These are phyloP conservation scores for Diprion similis DNA, from an alignment of 1,140 invertebrate genomes.

Conservation along the genomic window DNA sequence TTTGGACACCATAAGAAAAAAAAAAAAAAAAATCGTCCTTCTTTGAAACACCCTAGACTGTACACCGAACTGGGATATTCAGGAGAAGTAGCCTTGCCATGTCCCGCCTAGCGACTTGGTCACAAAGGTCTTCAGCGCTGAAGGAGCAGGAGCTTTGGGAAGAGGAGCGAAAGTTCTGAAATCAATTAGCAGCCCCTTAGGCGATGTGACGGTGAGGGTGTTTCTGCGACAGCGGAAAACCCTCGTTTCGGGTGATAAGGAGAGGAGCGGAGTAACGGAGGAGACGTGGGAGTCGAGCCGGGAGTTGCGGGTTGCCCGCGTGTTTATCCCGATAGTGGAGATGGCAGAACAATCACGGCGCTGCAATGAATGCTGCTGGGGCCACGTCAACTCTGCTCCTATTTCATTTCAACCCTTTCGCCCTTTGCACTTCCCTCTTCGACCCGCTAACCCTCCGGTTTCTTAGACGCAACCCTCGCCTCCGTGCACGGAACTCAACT, in stretches of 20 bases:
- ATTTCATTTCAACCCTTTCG: constrained; percentile 6
- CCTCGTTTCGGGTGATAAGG: constrained; percentile 38
- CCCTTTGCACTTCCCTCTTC: not conserved
- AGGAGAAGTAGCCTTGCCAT: too few species aligned
- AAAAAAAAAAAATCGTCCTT: too few species aligned
- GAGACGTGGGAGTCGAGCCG: not conserved
- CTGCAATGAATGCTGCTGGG: not conserved
- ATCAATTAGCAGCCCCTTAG: constrained; percentile 50
- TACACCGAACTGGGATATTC: too few species aligned
- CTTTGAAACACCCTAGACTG: too few species aligned
- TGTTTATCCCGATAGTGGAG: constrained; percentile 43
- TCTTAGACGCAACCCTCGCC: not conserved
- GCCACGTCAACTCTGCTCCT: not conserved
- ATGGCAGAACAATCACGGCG: constrained; percentile 38
- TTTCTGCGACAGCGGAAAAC: constrained; percentile 20
- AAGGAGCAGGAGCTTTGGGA: constrained; percentile 21
- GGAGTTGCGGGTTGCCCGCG: constrained; percentile 11
- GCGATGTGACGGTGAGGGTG: constrained; percentile 23
- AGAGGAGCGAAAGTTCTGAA: constrained; percentile 42
- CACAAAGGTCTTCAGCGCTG: constrained; percentile 18
- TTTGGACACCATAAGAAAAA: too few species aligned
- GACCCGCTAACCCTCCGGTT: constrained; percentile 3
- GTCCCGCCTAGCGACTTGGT: constrained; percentile 13
- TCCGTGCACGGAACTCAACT: constrained; percentile 9
- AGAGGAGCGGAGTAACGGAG: constrained; percentile 2